These are phyloP conservation scores for Acrobeloides nanus DNA, from an alignment of 2,888 invertebrate species.

Conservation along the genomic window DNA sequence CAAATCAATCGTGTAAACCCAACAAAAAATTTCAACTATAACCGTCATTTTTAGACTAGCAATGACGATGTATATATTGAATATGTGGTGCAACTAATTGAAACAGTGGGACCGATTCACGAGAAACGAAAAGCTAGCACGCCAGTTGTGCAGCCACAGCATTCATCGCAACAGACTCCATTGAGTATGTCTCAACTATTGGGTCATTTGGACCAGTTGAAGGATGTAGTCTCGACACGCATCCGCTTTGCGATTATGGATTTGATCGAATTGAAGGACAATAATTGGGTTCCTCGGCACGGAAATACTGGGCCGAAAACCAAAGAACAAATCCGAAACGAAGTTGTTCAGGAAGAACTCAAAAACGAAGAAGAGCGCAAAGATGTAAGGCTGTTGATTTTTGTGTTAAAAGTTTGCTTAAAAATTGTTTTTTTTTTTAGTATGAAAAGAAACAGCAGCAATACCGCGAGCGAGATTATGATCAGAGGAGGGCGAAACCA, in stretches of 20 bases:
- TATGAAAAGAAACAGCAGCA: slow-evolving; percentile 10
- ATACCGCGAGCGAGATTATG: not conserved
- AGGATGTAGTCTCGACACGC: slow-evolving; percentile 7
- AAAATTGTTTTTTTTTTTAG: slow-evolving; percentile 3
- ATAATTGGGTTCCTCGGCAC: slow-evolving; percentile 7
- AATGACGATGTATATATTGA: slow-evolving; percentile 24
- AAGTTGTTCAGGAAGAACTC: slow-evolving; percentile 11
- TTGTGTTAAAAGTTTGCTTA: too few species aligned
- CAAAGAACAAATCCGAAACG: slow-evolving; percentile 11
- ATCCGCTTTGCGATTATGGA: slow-evolving; percentile 16
- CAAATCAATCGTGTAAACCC: too few species aligned
- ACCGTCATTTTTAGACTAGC: slow-evolving; percentile 9
- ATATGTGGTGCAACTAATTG: slow-evolving; percentile 23
- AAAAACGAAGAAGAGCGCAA: slow-evolving; percentile 12
- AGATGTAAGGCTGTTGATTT: too few species aligned
- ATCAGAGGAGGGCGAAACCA: too few species aligned
- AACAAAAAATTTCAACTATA: not conserved
- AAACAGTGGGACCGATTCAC: slow-evolving; percentile 12
- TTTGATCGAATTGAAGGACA: slow-evolving; percentile 7
- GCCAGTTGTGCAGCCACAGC: not conserved
- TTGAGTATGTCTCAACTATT: too few species aligned
- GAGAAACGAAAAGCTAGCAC: not conserved
- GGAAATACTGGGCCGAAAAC: slow-evolving; percentile 16
- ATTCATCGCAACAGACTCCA: not conserved
- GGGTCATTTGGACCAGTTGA: not conserved